Evolutionary conservation across 2,888 invertebrate genomes (phyloP), one percentile per base, ranked within the genome.

Genomic region (Agonopterix arenella): DNA sequence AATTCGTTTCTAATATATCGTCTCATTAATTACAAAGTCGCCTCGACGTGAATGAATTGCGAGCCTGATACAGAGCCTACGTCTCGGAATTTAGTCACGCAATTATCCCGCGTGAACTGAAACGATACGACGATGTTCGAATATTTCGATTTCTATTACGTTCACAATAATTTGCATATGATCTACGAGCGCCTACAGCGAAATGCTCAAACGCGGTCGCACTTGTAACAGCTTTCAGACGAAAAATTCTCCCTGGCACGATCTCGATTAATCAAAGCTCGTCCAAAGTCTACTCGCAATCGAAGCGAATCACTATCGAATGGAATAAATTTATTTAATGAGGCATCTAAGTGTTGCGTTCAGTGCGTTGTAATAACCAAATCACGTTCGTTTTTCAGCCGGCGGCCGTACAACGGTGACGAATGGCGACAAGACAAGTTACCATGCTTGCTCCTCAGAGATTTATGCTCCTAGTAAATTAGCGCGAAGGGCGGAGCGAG

Each of bases 371-470:
- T 82, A 76, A 83, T 80, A 81, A 75, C 70, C 73, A 67, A 79
- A 84, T 79, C 84, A 82, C 81, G 82, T 80, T 82, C 77, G 75
- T 76, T 80, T 84, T 81, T 81, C 73, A 76, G 70, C 59, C 58
- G 61, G 64, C 60, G 63, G 64, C 57, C 64, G 65, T 63, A 67
- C 67, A 66, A 69, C 76, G 59, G 76, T 73, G 76, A 80, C 76
- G 74, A 76, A 80, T 80, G 70, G 69, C 68, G 70, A 76, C 76
- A 75, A 61, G 68, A 76, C 76, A 75, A 61, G 68, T 61, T 60
- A 55, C 66, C 60, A 57, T 56, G 66, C 62, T 63, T 60, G 63
- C 64, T 62, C 58, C 71, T 64, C 60, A 53, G 28, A 77, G 74
- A 75, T 76, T 77, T 76, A 78, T 73, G 64, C 66, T 61, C 62